Evolutionary conservation across 1,140 invertebrate species (phyloP).

Genomic region (Diploscapter pachys): DNA sequence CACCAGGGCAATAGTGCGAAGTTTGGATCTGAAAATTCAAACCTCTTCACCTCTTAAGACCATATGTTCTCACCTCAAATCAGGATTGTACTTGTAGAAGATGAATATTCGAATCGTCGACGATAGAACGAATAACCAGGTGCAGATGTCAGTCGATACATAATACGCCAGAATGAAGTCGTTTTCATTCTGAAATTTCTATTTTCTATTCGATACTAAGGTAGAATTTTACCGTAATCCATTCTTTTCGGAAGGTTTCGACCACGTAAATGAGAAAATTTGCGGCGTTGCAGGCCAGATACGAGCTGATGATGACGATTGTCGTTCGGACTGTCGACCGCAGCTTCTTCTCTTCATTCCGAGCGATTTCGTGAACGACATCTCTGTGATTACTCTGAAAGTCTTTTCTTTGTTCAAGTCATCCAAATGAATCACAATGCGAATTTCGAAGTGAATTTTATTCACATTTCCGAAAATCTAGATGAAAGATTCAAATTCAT

Average conservation of each 20-base stretch:
- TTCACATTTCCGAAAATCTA: too few species aligned
- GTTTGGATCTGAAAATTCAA: too few species aligned
- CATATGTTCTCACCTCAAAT: not conserved
- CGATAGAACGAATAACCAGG: constrained; percentile 13
- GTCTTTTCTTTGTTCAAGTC: too few species aligned
- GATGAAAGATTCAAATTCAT: too few species aligned
- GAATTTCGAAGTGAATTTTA: too few species aligned
- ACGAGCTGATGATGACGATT: constrained; percentile 15
- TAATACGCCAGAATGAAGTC: constrained; percentile 13
- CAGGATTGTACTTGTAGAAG: constrained; percentile 22
- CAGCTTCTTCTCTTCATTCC: not conserved
- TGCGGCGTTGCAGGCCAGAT: constrained; percentile 19
- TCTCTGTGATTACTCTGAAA: too few species aligned
- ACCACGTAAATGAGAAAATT: constrained; percentile 20
- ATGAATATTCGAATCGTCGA: constrained; percentile 24
- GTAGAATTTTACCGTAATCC: not conserved
- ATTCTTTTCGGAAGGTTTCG: constrained; percentile 4
- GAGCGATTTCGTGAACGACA: too few species aligned
- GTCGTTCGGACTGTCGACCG: constrained; percentile 16
- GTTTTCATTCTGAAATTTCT: constrained; percentile 3
- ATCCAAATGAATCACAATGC: too few species aligned
- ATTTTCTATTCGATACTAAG: too few species aligned
- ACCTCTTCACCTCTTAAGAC: too few species aligned
- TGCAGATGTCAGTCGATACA: constrained; percentile 11
- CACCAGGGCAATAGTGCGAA: too few species aligned